Evolutionary conservation across 2,797 vertebrate species (phyloP).

Genomic region (Thunnus albacares): DNA sequence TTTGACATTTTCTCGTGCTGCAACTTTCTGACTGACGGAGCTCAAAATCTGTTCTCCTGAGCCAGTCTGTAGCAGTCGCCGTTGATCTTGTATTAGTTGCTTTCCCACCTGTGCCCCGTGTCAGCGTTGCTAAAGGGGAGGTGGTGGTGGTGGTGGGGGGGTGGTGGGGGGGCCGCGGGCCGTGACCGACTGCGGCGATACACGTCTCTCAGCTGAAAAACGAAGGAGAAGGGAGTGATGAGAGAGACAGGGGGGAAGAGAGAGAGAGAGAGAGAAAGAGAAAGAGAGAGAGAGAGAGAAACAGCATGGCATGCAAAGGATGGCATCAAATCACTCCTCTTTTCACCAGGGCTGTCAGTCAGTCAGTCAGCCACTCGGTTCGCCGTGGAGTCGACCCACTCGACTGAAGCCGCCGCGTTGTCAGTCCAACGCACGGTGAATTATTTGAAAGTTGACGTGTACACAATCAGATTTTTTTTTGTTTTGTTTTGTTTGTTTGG

Average conservation of each 20-base stretch:
- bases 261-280: background rate
- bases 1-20: slow-evolving; percentile 34
- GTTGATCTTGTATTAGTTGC: slow-evolving; percentile 49
- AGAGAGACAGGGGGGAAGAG: slow-evolving; percentile 29
- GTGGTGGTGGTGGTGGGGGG: no score
- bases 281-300: slow-evolving; percentile 19
- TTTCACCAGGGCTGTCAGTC: slow-evolving; percentile 79
- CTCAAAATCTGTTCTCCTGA: slow-evolving; percentile 49
- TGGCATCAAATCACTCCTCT: slow-evolving; percentile 73
- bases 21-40: slow-evolving; percentile 67
- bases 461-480: slow-evolving; percentile 47
- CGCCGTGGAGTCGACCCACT: slow-evolving; percentile 73
- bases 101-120: slow-evolving; percentile 72
- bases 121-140: slow-evolving; percentile 49
- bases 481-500: slow-evolving; percentile 10
- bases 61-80: slow-evolving; percentile 8
- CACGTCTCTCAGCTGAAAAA: slow-evolving; percentile 64
- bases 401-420: slow-evolving; percentile 77
- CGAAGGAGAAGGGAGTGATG: slow-evolving; percentile 54
- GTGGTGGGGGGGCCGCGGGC: slow-evolving; percentile 35
- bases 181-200: slow-evolving; percentile 66
- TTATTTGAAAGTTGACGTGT: slow-evolving; percentile 52
- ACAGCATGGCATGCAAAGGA: slow-evolving; percentile 67
- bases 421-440: slow-evolving; percentile 61
- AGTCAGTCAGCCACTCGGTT: slow-evolving; percentile 68